phyloP scores from a whole-genome alignment of 2,888 invertebrate species.

The Penaeus monodon region DNA sequence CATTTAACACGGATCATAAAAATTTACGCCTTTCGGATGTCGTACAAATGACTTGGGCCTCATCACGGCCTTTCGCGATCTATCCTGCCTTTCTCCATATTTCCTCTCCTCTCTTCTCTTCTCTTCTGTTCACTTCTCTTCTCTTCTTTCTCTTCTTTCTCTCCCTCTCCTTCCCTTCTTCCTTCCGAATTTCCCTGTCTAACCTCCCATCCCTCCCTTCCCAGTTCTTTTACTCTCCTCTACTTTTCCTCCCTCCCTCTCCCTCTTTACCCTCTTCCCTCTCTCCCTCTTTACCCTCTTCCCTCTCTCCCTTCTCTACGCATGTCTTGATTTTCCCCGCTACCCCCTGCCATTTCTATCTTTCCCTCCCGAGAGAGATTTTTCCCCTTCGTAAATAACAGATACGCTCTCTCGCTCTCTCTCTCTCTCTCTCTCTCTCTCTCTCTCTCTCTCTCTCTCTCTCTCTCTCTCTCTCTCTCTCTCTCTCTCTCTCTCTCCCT shows the following conservation, averaged over 20 bases:
- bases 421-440: no score
- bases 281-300: not conserved
- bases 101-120: not conserved
- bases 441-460: no score
- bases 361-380: no score
- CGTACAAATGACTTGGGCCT: conserved; percentile 35
- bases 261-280: not conserved
- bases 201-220: no score
- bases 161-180: not conserved
- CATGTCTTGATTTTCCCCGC: no score
- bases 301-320: not conserved
- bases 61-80: not conserved
- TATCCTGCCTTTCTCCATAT: not conserved
- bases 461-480: no score
- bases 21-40: conserved; percentile 50
- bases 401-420: no score
- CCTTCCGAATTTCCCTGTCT: no score
- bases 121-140: not conserved
- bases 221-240: no score
- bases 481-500: no score
- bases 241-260: not conserved
- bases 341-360: no score
- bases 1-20: conserved; percentile 24
- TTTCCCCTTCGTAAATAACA: no score
- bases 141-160: not conserved